Evolutionary conservation across 37 sponge, comb jelly and placozoan species (phyloP).

Genomic region (Aplysina aerophoba): DNA sequence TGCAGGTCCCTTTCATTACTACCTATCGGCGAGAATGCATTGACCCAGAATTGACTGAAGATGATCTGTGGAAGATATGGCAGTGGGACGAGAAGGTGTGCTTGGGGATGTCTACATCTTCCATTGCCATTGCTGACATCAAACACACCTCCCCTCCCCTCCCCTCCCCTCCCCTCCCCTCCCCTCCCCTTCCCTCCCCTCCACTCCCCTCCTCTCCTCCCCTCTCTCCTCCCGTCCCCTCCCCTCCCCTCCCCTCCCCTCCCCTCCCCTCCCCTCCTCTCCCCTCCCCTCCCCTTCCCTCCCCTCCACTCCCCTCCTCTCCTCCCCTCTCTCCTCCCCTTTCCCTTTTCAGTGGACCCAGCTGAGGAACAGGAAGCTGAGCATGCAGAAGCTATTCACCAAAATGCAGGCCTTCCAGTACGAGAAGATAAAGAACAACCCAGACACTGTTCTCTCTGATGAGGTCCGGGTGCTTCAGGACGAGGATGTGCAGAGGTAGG

Average conservation of each 20-base stretch:
- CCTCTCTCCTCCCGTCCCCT: background rate
- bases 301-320: background rate
- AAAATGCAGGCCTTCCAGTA: conserved; percentile 86
- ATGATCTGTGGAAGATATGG: conserved; percentile 92
- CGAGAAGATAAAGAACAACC: conserved; percentile 84
- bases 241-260: background rate
- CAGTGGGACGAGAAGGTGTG: conserved; percentile 88
- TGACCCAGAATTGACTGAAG: conserved; percentile 77
- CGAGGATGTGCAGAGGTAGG: conserved; percentile 84
- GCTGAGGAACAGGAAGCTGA: conserved; percentile 76
- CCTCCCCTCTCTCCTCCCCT: background rate
- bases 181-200: background rate
- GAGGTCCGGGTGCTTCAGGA: conserved; percentile 75
- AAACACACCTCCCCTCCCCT: background rate
- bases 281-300: background rate
- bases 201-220: background rate
- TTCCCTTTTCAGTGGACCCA: conserved; percentile 81
- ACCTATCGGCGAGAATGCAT: conserved; percentile 88
- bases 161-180: background rate
- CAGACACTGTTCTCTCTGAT: conserved; percentile 80
- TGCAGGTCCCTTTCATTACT: conserved; percentile 87
- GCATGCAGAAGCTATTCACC: conserved; percentile 71
- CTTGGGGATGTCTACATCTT: background rate
- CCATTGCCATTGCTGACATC: background rate
- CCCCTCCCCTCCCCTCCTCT: background rate